Conservation (phyloP, 2,888 invertebrate genomes). For the Apamea sordens region DNA sequence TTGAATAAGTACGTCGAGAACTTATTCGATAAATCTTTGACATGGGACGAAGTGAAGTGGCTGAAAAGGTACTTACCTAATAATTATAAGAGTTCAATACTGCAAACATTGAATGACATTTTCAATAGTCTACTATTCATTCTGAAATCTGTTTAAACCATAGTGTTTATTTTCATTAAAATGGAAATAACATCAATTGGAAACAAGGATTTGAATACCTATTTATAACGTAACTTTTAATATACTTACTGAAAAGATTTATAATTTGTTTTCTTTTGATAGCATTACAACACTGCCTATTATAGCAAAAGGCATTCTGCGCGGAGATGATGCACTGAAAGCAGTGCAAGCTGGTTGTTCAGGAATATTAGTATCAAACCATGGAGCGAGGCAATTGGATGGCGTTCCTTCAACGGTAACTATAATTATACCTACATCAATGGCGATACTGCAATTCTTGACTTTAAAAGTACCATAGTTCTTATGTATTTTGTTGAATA, state of each 20-base stretch:
- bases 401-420: constrained; percentile 95
- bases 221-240: background rate
- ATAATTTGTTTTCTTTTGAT: constrained; percentile 58
- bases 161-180: background rate
- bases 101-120: background rate
- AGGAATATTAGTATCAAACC: constrained; percentile 97
- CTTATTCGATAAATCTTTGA: constrained; percentile 94
- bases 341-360: constrained; percentile 94
- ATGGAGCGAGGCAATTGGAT: constrained; percentile 97
- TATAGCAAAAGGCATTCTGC: constrained; percentile 96
- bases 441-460: background rate
- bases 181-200: background rate
- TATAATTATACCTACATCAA: background rate
- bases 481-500: background rate
- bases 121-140: background rate
- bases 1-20: constrained; percentile 94
- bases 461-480: background rate
- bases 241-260: background rate
- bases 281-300: constrained; percentile 94
- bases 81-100: background rate
- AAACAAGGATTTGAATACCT: background rate
- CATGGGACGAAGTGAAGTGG: constrained; percentile 97
- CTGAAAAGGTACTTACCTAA: constrained; percentile 93
- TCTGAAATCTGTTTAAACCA: background rate
- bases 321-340: constrained; percentile 95